phyloP scores from a whole-genome alignment of 1,140 invertebrate genomes.

The Reticulitermes speratus region DNA sequence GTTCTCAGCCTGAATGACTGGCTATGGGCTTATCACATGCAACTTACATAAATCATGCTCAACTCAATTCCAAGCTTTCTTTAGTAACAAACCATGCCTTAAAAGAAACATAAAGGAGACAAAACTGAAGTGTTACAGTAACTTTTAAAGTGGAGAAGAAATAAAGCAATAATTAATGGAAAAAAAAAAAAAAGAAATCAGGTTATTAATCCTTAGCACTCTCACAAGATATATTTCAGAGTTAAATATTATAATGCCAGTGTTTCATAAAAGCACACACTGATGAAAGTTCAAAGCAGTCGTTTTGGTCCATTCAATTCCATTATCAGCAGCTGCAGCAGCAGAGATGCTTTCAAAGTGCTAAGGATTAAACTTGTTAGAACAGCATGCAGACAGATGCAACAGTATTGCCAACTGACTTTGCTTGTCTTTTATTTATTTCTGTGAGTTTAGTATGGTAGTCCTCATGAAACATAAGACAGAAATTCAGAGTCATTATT shows the following conservation, averaged over 20 bases:
- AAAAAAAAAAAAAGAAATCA: neutral
- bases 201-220: neutral
- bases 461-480: conserved; percentile 45
- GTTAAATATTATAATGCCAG: neutral
- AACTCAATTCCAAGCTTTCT: conserved; percentile 21
- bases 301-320: conserved; percentile 21
- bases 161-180: neutral
- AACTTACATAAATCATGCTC: conserved; percentile 20
- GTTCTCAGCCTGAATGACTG: neutral
- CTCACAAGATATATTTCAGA: neutral
- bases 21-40: neutral
- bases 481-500: neutral
- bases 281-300: neutral
- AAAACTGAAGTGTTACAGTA: neutral
- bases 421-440: neutral
- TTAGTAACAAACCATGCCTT: neutral
- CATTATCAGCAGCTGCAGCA: neutral
- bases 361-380: conserved; percentile 20
- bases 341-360: neutral
- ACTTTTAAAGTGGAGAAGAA: neutral
- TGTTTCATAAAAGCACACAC: neutral
- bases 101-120: neutral
- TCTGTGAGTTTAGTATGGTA: neutral
- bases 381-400: conserved; percentile 21
- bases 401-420: conserved; percentile 22